Conservation (phyloP, 2,797 vertebrate species). For the Dallia pectoralis region DNA sequence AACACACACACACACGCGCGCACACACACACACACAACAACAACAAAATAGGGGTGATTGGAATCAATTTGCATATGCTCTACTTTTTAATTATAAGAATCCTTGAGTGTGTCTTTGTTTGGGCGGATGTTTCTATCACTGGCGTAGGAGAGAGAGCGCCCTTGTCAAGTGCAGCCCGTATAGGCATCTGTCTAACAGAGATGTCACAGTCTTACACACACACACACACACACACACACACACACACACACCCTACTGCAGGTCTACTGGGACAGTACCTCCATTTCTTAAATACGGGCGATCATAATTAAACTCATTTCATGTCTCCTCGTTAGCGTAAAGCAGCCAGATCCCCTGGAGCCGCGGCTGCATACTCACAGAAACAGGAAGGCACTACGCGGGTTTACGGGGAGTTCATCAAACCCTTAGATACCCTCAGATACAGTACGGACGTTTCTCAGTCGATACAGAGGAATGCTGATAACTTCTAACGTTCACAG, state of each 20-base stretch:
- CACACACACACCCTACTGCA: conserved; percentile 32
- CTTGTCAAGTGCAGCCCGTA: conserved; percentile 52
- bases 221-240: conserved; percentile 8
- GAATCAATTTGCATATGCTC: conserved; percentile 62
- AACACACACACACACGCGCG: conserved; percentile 19
- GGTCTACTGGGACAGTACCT: conserved; percentile 56
- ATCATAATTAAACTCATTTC: conserved; percentile 72
- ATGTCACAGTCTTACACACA: conserved; percentile 55
- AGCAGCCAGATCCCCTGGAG: conserved; percentile 44
- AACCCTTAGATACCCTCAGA: conserved; percentile 29
- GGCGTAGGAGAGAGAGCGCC: conserved; percentile 43
- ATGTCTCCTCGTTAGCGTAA: conserved; percentile 62
- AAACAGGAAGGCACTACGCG: conserved; percentile 16
- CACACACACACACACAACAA: conserved; percentile 26
- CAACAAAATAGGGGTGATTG: conserved; percentile 51
- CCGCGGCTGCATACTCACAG: conserved; percentile 2
- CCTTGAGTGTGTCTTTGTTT: conserved; percentile 44
- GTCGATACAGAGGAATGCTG: not conserved
- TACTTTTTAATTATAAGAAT: conserved; percentile 61
- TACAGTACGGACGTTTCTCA: conserved; percentile 19
- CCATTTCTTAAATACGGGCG: conserved; percentile 62
- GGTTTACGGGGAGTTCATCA: conserved; percentile 66
- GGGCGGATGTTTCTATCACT: conserved; percentile 50
- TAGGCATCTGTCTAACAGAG: conserved; percentile 69
- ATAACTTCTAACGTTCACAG: not conserved